phyloP scores from a whole-genome alignment of 2,113 vertebrate genomes.

The Sylvilagus bachmani region DNA sequence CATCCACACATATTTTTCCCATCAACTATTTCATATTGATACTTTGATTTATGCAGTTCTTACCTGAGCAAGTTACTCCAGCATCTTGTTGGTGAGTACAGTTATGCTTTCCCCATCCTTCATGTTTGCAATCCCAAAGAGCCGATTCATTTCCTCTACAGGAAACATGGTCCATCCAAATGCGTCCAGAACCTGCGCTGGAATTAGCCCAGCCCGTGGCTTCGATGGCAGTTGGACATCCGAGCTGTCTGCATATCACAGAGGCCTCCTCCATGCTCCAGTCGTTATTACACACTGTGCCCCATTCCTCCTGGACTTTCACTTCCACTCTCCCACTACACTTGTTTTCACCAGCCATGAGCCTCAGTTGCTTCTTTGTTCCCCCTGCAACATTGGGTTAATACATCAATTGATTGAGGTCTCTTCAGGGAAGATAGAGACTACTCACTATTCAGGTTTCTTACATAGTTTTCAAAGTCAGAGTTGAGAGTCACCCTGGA shows the following conservation, averaged over 20 bases:
- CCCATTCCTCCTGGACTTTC: slow-evolving; percentile 80
- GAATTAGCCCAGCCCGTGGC: neutral
- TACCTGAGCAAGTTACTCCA: slow-evolving; percentile 84
- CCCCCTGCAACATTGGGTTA: slow-evolving; percentile 33
- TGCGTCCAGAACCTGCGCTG: slow-evolving; percentile 67
- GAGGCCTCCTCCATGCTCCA: slow-evolving; percentile 70
- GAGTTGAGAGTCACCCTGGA: neutral
- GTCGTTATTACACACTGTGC: slow-evolving; percentile 73
- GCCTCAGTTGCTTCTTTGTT: slow-evolving; percentile 71
- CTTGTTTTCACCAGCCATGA: slow-evolving; percentile 54
- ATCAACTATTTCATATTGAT: neutral
- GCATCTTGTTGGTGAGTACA: slow-evolving; percentile 84
- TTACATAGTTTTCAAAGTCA: slow-evolving; percentile 21
- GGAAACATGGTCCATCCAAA: slow-evolving; percentile 85
- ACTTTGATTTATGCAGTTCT: neutral
- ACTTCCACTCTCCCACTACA: slow-evolving; percentile 86
- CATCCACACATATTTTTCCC: neutral
- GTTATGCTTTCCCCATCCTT: slow-evolving; percentile 78
- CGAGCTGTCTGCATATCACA: slow-evolving; percentile 83
- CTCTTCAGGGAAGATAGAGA: neutral
- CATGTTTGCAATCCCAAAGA: slow-evolving; percentile 78
- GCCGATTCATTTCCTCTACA: slow-evolving; percentile 81
- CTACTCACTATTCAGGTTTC: neutral
- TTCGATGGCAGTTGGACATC: slow-evolving; percentile 66
- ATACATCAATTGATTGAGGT: neutral